Evolutionary conservation across 2,888 invertebrate genomes (phyloP), one percentile per base, ranked within the genome.

Genomic region (Isotomurus palustris): DNA sequence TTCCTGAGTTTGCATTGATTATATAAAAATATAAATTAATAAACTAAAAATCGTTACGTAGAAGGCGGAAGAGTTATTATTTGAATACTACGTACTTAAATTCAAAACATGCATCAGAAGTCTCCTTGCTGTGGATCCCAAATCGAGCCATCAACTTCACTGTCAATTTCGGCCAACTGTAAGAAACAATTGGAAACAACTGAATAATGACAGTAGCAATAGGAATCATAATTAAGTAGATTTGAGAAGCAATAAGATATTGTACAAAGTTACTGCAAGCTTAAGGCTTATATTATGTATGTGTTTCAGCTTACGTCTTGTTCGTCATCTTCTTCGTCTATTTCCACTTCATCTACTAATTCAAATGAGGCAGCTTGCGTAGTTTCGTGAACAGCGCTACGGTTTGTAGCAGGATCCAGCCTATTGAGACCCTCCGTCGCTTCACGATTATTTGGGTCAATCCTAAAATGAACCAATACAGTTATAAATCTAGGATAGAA

Each of bases 361-460:
- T 60, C 64, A 14, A 45, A 56, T 32, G 59, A 48, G 10, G 50
- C 41, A 25, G 60, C 58, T 22, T 60, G 58, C 3, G 36, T 22
- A 2, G 56, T 24, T 3, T 60, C 60, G 32, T 63, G 59, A 19
- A 65, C 61, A 6, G 58, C 58, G 32, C 51, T 60, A 28, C 68
- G 57, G 35, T 76, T 77, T 2, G 78, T 74, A 4, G 76, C 74
- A 56, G 74, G 75, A 48, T 84, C 84, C 47, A 84, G 77, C 60
- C 81, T 76, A 71, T 83, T 82, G 71, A 84, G 78, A 36, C 84
- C 85, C 71, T 85, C 84, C 24, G 80, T 74, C 14, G 84, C 84
- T 68, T 81, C 76, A 59, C 80, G 77, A 72, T 84, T 85, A 25
- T 77, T 78, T 2, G 84, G 83, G 74, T 86, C 84, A 66, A 85